Base-by-base conservation (phyloP, 2,888 invertebrate species). In the Apoda limacodes region DNA sequence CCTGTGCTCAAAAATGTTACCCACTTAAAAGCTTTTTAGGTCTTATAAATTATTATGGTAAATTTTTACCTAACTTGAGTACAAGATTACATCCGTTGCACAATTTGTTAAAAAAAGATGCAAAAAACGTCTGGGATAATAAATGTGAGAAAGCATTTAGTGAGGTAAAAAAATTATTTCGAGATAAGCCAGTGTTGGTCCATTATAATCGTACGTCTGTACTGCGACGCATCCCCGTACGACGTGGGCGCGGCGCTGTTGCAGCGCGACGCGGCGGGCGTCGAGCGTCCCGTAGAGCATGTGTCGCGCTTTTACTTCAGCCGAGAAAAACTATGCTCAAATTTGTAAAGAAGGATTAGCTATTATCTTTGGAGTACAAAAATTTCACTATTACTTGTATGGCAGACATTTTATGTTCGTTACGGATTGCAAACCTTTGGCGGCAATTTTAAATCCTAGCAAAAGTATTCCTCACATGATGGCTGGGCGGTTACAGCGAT, bases 351-450 rank as follows among this genome's bases (percentile, higher is more conserved):
- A 51, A 22, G 51, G 46, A 2, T 22, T 48, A 5, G 46, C 46
- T 1, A 46, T 52, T 9, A 32, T 45, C 5, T 47, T 37, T 28
- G 45, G 43, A 4, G 35, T 53, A 1, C 37, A 29, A 5, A 47
- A 40, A 32, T 33, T 40, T 20, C 46, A 43, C n/a, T 44, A 50
- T 21, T 52, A 44, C 32, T 20, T 55, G 7, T 50, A 27, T 25
- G 51, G 50, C 1, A 37, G 43, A 7, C 15, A 25, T 9, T 53
- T 60, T 25, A 49, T 39, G 2, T 34, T 68, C 5, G 10, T 52
- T 7, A 69, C 65, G 0, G 67, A 69, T 38, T 59, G 67, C 34
- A 50, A 62, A 33, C 67, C 72, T 1, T 37, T 75, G 3, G 42
- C 46, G 4, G 40, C 44, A 5, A 55, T 74, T 13, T 57, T 69